Percentiles rank a stretch among this genome's conserved stretches.
Conservation (phyloP, 2,797 vertebrate genomes). For the Falco novaeseelandiae region DNA sequence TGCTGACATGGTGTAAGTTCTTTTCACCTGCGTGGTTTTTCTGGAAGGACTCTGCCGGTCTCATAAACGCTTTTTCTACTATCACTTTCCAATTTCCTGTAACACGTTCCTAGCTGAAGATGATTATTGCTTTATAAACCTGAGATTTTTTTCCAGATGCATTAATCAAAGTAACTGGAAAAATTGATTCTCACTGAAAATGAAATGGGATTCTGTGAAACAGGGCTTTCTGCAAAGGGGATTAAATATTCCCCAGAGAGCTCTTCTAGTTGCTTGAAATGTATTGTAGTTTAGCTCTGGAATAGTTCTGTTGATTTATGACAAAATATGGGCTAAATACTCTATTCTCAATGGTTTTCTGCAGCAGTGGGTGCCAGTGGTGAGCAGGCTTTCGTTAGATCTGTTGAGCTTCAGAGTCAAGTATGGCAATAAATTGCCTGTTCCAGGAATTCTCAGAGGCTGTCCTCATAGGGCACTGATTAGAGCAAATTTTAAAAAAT, state of each 20-base stretch:
- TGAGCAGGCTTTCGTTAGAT: not conserved
- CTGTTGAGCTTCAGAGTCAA: not conserved
- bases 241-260: constrained; percentile 13
- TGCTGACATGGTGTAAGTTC: not conserved
- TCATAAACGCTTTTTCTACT: not conserved
- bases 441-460: not conserved
- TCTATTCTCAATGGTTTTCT: not conserved
- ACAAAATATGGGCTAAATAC: not conserved
- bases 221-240: not conserved
- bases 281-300: not conserved
- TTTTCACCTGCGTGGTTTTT: not conserved
- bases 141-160: not conserved
- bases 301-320: not conserved
- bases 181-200: constrained; percentile 22
- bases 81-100: not conserved
- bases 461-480: not conserved
- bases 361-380: not conserved
- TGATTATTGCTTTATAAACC: not conserved
- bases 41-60: not conserved
- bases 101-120: not conserved
- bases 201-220: not conserved
- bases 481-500: not conserved
- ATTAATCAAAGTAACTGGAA: not conserved
- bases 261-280: not conserved
- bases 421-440: not conserved